Percentiles rank a stretch among this genome's conserved stretches.
Conservation (phyloP, 2,797 vertebrate genomes). For the Rhadinocentrus ornatus region DNA sequence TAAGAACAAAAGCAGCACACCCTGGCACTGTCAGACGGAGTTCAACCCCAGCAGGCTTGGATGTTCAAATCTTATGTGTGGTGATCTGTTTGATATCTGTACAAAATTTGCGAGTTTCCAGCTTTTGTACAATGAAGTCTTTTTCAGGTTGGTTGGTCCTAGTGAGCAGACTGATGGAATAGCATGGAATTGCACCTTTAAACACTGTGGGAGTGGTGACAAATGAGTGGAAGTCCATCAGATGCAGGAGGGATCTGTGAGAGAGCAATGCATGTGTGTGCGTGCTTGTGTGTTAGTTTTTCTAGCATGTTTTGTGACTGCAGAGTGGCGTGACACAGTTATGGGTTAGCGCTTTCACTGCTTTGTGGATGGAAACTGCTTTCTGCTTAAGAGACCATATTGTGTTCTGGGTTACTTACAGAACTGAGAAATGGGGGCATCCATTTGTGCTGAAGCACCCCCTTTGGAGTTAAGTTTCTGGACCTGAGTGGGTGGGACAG, state of each 20-base stretch:
- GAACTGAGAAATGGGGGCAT: conserved; percentile 99
- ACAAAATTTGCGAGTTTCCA: conserved; percentile 32
- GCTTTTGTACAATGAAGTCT: conserved; percentile 39
- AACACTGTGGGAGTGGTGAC: conserved; percentile 71
- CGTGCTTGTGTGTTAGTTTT: conserved; percentile 78
- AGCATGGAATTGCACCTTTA: conserved; percentile 71
- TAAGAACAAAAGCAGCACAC: conserved; percentile 47
- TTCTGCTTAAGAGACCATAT: conserved; percentile 54
- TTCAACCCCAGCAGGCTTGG: conserved; percentile 69
- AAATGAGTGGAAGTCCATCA: conserved; percentile 74
- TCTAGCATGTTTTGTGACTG: conserved; percentile 71
- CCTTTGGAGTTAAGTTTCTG: conserved; percentile 99
- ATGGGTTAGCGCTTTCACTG: conserved; percentile 78
- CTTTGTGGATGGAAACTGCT: conserved; percentile 67
- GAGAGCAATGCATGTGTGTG: conserved; percentile 67
- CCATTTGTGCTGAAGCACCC: conserved; percentile 96
- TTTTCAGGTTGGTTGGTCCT: conserved; percentile 58
- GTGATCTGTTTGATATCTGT: conserved; percentile 54
- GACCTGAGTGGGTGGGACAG: conserved; percentile 98
- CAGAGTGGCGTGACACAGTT: conserved; percentile 77
- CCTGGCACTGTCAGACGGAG: conserved; percentile 51
- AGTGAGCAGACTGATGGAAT: conserved; percentile 65
- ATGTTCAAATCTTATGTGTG: conserved; percentile 62
- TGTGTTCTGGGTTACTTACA: conserved; percentile 91
- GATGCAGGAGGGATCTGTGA: conserved; percentile 74